Evolutionary conservation across 2,113 vertebrate genomes (phyloP).

Genomic region (Tretioscincus oriximinensis): DNA sequence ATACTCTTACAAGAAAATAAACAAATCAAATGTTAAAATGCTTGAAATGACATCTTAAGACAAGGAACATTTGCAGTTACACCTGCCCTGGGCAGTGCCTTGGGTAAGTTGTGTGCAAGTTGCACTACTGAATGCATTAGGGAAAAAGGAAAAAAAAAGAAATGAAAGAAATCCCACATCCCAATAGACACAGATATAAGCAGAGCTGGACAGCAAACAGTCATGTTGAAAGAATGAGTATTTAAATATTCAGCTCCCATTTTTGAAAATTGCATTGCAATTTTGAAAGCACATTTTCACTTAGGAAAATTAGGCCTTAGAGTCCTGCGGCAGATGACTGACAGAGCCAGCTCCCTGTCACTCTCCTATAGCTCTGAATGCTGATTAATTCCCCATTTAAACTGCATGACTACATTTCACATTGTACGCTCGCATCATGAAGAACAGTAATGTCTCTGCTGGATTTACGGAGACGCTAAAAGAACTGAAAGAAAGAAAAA

Average conservation of each 20-base stretch:
- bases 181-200: conserved; percentile 54
- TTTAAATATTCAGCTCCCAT: conserved; percentile 65
- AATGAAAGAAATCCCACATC: conserved; percentile 7
- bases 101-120: conserved; percentile 51
- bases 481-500: background rate
- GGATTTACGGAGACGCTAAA: conserved; percentile 34
- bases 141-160: too few relatives aligned
- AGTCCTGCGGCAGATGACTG: conserved; percentile 65
- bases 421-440: conserved; percentile 56
- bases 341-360: conserved; percentile 60
- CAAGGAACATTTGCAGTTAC: background rate
- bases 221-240: conserved; percentile 42
- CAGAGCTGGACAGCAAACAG: conserved; percentile 56
- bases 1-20: background rate
- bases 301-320: conserved; percentile 67
- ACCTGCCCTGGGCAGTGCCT: conserved; percentile 38
- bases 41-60: background rate
- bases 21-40: background rate
- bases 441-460: conserved; percentile 38
- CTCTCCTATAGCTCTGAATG: conserved; percentile 53
- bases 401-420: conserved; percentile 57
- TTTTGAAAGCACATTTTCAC: conserved; percentile 69
- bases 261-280: conserved; percentile 69
- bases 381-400: conserved; percentile 63
- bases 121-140: conserved; percentile 26